phyloP scores from a whole-genome alignment of 2,888 invertebrate species.

The Acrobasis consociella region DNA sequence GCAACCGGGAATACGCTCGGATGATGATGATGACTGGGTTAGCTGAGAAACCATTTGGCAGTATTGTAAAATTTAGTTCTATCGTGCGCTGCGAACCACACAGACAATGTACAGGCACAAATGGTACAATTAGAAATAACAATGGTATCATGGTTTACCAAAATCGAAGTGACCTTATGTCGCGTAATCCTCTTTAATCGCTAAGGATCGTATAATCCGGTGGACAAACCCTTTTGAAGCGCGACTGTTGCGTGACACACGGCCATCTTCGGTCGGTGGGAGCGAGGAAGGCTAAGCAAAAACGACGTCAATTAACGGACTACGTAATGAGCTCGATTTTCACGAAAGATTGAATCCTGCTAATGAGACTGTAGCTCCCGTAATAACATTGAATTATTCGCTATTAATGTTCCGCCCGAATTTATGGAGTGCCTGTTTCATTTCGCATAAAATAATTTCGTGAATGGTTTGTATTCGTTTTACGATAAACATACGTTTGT shows the following conservation, averaged over 20 bases:
- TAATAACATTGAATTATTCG: conserved; percentile 50
- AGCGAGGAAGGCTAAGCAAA: conserved; percentile 45
- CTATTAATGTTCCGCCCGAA: conserved; percentile 47
- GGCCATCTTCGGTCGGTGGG: conserved; percentile 30
- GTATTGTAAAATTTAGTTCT: no score
- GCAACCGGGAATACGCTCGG: no score
- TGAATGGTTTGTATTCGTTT: conserved; percentile 34
- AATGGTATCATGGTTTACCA: no score
- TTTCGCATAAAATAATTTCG: conserved; percentile 34
- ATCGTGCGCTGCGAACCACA: no score
- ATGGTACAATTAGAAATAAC: no score
- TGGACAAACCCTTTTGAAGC: not conserved
- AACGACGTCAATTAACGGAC: conserved; percentile 64
- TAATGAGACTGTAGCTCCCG: conserved; percentile 50
- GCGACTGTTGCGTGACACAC: conserved; percentile 23
- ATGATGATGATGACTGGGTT: no score
- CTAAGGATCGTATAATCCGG: not conserved
- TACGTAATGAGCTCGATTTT: conserved; percentile 53
- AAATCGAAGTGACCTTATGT: no score
- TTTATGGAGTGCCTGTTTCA: conserved; percentile 38
- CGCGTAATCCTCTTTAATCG: no score
- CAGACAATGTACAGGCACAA: no score
- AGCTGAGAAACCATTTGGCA: no score
- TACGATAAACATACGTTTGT: conserved; percentile 30
- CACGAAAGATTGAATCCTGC: conserved; percentile 52